Base-by-base conservation (phyloP, 2,888 invertebrate genomes). In the Eupsilia transversa region DNA sequence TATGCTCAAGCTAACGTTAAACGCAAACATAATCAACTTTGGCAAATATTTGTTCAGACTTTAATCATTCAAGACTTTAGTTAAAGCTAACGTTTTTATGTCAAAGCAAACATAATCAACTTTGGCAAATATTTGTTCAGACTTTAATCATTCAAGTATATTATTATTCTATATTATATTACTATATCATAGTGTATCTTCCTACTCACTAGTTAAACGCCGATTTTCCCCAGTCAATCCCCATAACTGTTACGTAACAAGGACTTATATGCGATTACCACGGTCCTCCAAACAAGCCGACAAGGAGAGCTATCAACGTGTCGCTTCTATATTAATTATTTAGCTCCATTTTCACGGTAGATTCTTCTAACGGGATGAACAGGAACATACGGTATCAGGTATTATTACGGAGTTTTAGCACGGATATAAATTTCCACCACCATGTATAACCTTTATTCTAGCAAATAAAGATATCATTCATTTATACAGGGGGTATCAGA, bases 261-360 rank as follows among this genome's bases (percentile, higher is more conserved):
- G 82, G 60, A 12, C 60, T 81, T 63, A 84, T 63, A 84, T 10
- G 57, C 74, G 63, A 77, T 83, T 85, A 38, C 66, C 61, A 83
- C 72, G 83, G 63, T 49, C n/a, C 46, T 83, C 67, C n/a, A 68
- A 72, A 78, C 79, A 78, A 80, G 72, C 80, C 60, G 83, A 83
- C 80, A 83, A 49, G 69, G 56, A 23, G 41, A 76, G 69, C 84
- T 75, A 66, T 82, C 84, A 80, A 69, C 75, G 59, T 72, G 35
- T 84, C 63, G 57, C 82, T 84, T 75, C 66, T 72, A 84, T 57
- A 80, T 84, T 72, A 72, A 79, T 80, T 56, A 84, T 80, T 71
- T 49, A 57, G 41, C 61, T 71, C 27, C 63, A 61, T 84, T 68
- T 84, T 82, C 80, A 84, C 59, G 80, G 76, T 80, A 49, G 57